Evolutionary conservation across 1,140 invertebrate genomes (phyloP).

Genomic region (Plodia interpunctella): DNA sequence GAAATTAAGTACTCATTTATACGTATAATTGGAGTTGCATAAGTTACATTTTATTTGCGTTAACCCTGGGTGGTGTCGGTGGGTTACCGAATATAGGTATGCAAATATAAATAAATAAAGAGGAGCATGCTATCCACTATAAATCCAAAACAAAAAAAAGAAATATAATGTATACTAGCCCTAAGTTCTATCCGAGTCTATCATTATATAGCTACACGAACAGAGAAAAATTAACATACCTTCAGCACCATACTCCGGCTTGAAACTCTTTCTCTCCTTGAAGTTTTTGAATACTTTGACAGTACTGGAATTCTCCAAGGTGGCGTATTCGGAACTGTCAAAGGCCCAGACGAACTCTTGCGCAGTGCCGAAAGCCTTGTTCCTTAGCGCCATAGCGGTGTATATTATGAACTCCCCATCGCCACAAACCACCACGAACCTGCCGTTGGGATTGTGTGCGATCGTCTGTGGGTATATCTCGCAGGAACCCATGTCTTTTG

Average conservation of each 20-base stretch:
- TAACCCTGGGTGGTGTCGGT: too few relatives aligned
- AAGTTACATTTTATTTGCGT: too few relatives aligned
- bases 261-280: slow-evolving; percentile 96
- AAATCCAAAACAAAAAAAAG: too few relatives aligned
- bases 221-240: slow-evolving; percentile 73
- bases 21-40: too few relatives aligned
- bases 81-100: too few relatives aligned
- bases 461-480: slow-evolving; percentile 99
- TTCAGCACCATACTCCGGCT: slow-evolving; percentile 97
- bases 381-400: slow-evolving; percentile 98
- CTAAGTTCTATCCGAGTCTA: too few relatives aligned
- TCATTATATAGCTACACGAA: too few relatives aligned
- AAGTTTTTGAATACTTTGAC: slow-evolving; percentile 99
- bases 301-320: slow-evolving; percentile 92
- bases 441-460: slow-evolving; percentile 98
- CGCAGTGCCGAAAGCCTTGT: slow-evolving; percentile 98
- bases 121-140: too few relatives aligned
- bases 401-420: slow-evolving; percentile 99
- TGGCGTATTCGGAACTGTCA: slow-evolving; percentile 96
- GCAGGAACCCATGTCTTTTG: slow-evolving; percentile 99
- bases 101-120: too few relatives aligned
- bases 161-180: too few relatives aligned
- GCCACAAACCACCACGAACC: slow-evolving; percentile 99
- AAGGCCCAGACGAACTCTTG: slow-evolving; percentile 99
- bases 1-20: too few relatives aligned